Percentiles rank a stretch among this genome's conserved stretches.
Evolutionary conservation across 2,888 invertebrate species (phyloP).

Genomic region (Nephrotoma flavescens): DNA sequence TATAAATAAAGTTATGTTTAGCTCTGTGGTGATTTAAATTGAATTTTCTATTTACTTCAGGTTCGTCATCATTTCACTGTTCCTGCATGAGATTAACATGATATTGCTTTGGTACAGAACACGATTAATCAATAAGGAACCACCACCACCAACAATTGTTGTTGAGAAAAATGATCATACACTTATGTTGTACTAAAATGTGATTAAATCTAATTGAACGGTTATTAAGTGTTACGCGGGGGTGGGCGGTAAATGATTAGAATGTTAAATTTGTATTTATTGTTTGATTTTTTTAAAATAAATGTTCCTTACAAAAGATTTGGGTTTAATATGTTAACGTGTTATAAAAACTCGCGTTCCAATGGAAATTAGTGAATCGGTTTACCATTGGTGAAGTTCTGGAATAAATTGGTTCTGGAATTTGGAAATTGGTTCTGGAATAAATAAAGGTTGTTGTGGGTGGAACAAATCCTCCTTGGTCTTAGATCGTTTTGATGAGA

Average conservation of each 20-base stretch:
- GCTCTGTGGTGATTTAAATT: not conserved
- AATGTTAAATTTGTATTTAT: not conserved
- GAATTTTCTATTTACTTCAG: constrained; percentile 17
- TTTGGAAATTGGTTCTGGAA: too few species aligned
- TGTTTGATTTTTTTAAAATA: not conserved
- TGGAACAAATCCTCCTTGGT: too few species aligned
- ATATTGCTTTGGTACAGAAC: constrained; percentile 23
- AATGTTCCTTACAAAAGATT: not conserved
- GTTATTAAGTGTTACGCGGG: not conserved
- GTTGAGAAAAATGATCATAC: constrained; percentile 13
- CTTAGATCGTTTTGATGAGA: too few species aligned
- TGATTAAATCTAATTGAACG: not conserved
- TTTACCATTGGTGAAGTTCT: too few species aligned
- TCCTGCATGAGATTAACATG: constrained; percentile 23
- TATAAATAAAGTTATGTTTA: not conserved
- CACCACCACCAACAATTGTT: constrained; percentile 17
- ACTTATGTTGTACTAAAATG: constrained; percentile 12
- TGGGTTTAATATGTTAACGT: too few species aligned
- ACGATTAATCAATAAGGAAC: constrained; percentile 23
- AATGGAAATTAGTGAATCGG: too few species aligned
- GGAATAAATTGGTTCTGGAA: too few species aligned
- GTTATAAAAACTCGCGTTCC: too few species aligned
- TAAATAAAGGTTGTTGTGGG: too few species aligned
- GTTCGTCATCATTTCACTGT: constrained; percentile 20
- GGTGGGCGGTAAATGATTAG: not conserved